These are phyloP conservation scores for Eubucco bourcierii DNA, from an alignment of 2,113 vertebrate species.

Conservation along the genomic window DNA sequence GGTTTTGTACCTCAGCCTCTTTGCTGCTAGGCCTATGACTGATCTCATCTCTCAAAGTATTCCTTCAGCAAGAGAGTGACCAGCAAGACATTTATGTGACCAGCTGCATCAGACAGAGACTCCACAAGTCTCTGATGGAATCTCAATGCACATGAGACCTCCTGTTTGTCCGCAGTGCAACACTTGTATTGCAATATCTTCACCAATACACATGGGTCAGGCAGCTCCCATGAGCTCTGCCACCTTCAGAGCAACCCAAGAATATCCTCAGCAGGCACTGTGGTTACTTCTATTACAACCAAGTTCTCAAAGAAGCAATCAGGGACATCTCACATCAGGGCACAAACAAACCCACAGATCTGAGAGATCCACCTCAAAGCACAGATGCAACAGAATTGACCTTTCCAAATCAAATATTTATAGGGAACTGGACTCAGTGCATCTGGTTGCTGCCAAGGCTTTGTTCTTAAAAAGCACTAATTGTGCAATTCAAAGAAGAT, in stretches of 20 bases:
- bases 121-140: not conserved
- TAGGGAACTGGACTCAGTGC: not conserved
- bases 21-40: not conserved
- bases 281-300: not conserved
- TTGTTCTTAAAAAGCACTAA: slow-evolving; percentile 46
- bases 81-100: not conserved
- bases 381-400: not conserved
- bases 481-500: not conserved
- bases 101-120: not conserved
- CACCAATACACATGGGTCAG: rapidly evolving
- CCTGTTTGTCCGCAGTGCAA: not conserved
- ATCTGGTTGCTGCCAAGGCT: not conserved
- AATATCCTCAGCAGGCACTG: not conserved
- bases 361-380: not conserved
- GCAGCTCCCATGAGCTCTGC: not conserved
- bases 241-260: not conserved
- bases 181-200: not conserved
- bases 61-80: not conserved
- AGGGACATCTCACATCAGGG: not conserved
- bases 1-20: not conserved
- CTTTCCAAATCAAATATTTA: slow-evolving; percentile 41
- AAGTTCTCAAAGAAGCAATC: not conserved
- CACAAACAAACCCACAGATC: rapidly evolving
- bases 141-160: not conserved
- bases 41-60: not conserved